phyloP scores from a whole-genome alignment of 92 coral and sea anemone species.

The Desmophyllum pertusum region DNA sequence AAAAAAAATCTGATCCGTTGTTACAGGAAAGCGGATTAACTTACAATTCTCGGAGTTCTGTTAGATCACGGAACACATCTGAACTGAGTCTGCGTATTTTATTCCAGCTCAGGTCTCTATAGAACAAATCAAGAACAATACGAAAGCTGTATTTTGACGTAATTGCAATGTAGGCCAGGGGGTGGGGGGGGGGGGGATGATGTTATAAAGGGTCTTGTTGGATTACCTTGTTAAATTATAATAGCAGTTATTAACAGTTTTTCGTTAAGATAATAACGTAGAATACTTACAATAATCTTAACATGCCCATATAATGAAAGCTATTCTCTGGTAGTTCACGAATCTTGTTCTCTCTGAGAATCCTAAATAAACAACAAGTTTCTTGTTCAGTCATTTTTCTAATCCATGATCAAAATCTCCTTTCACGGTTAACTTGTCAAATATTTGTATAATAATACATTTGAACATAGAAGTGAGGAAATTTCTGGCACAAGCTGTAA shows the following conservation, averaged over 20 bases:
- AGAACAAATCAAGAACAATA: background rate
- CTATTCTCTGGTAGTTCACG: background rate
- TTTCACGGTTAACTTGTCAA: too few relatives aligned
- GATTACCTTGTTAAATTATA: too few relatives aligned
- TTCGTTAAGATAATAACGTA: too few relatives aligned
- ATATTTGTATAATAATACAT: too few relatives aligned
- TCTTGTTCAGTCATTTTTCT: background rate
- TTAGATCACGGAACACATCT: background rate
- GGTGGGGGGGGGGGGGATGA: too few relatives aligned
- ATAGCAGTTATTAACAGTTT: background rate
- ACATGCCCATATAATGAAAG: background rate
- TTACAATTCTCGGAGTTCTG: background rate
- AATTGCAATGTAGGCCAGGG: too few relatives aligned
- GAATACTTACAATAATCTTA: background rate
- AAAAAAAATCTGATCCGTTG: too few relatives aligned
- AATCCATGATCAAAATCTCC: too few relatives aligned
- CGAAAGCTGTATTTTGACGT: background rate
- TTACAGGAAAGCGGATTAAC: too few relatives aligned
- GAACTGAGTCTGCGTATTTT: background rate
- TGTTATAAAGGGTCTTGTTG: background rate
- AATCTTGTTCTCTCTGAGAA: background rate
- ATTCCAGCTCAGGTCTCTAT: background rate
- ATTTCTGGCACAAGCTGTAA: too few relatives aligned
- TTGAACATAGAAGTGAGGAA: too few relatives aligned
- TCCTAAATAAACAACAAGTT: background rate